These are phyloP conservation scores for Axinella damicornis DNA, from an alignment of 37 sponge, comb jelly and placozoan species.

Conservation along the genomic window DNA sequence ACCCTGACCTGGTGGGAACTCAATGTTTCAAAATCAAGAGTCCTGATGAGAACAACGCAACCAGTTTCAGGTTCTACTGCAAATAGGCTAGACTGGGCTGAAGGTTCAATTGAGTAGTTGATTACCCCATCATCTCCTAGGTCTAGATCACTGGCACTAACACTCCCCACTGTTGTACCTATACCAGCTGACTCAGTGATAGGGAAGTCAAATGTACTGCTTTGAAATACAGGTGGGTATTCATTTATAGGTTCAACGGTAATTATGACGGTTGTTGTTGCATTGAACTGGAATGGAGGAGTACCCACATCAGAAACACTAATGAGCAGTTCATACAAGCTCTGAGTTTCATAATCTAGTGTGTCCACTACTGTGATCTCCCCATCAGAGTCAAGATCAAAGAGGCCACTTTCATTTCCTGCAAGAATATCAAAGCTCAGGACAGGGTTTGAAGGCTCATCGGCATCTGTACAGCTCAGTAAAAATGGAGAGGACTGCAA, in stretches of 20 bases:
- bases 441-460: no score
- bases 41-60: not conserved
- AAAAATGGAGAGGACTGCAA: constrained; percentile 19
- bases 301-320: not conserved
- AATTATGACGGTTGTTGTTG: not conserved
- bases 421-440: no score
- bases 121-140: not conserved
- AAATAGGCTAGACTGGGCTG: not conserved
- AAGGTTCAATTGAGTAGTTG: not conserved
- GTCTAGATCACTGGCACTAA: not conserved
- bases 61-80: not conserved
- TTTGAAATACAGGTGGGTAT: not conserved
- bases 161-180: not conserved
- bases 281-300: not conserved
- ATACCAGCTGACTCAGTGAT: not conserved
- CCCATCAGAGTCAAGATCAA: not conserved
- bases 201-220: not conserved
- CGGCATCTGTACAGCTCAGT: not conserved
- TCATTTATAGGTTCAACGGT: not conserved
- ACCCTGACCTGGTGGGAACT: not conserved
- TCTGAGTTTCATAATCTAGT: not conserved
- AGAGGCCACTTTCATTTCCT: no score
- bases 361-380: not conserved
- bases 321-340: not conserved
- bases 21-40: not conserved